Conservation (phyloP, 2,797 vertebrate genomes). For the Cryptoblepharus egeriae region DNA sequence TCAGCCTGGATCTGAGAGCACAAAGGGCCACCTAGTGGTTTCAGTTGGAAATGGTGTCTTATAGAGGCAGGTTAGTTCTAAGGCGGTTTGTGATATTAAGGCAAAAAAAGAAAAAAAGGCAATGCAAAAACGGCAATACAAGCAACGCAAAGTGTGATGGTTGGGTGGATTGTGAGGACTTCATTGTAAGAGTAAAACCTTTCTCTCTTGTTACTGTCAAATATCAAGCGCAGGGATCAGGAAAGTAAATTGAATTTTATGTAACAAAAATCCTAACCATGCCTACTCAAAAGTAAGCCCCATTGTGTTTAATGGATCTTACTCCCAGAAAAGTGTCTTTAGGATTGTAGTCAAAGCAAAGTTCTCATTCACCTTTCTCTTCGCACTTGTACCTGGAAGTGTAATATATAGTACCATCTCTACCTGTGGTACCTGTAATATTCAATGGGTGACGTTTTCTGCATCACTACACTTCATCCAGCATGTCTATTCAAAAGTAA, state of each 20-base stretch:
- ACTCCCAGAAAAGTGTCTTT: too few species aligned
- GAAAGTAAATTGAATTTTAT: not conserved
- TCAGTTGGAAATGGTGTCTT: not conserved
- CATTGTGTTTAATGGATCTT: too few species aligned
- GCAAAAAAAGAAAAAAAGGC: not conserved
- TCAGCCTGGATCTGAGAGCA: conserved; percentile 47
- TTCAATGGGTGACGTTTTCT: not conserved
- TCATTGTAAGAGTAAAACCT: not conserved
- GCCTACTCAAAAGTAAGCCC: too few species aligned
- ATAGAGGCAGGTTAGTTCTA: not conserved
- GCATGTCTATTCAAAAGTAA: too few species aligned
- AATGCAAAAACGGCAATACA: too few species aligned
- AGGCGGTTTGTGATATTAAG: not conserved
- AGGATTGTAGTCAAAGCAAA: too few species aligned
- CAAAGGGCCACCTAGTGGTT: conserved; percentile 69
- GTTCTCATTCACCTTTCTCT: not conserved
- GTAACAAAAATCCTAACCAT: too few species aligned
- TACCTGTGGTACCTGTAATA: not conserved
- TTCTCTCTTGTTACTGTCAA: not conserved
- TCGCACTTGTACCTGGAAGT: too few species aligned
- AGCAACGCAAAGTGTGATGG: not conserved
- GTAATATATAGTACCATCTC: too few species aligned
- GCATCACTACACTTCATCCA: not conserved
- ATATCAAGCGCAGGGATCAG: not conserved
- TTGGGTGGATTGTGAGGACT: not conserved